Evolutionary conservation across 2,113 vertebrate species (phyloP).

Genomic region (Kobus ellipsiprymnus): DNA sequence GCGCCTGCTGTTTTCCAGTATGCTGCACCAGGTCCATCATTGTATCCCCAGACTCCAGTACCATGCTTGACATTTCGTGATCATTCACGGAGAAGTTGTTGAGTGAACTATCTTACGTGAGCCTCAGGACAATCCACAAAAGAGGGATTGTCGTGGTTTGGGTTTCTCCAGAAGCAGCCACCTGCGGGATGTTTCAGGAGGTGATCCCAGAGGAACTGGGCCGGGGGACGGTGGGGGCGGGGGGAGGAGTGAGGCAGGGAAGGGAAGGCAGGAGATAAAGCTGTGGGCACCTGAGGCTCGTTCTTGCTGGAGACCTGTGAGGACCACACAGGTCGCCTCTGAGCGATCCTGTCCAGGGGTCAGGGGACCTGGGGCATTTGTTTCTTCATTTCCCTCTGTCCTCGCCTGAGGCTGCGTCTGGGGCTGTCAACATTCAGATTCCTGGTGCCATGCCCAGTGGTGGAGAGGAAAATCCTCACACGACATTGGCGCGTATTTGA

Average conservation of each 20-base stretch:
- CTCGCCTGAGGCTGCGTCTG: background rate
- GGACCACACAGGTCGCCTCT: background rate
- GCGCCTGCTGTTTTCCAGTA: background rate
- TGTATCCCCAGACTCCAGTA: fast-evolving
- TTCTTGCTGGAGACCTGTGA: background rate
- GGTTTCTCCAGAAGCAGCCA: background rate
- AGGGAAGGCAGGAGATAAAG: background rate
- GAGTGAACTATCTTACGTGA: background rate
- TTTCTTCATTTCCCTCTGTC: background rate
- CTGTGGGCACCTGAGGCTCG: background rate
- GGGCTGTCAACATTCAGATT: background rate
- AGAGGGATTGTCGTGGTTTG: background rate
- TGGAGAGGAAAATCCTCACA: background rate
- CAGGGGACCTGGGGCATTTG: background rate
- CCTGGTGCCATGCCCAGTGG: fast-evolving
- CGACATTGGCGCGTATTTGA: fast-evolving
- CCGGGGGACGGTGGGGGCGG: fast-evolving
- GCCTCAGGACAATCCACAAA: background rate
- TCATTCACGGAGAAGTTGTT: background rate
- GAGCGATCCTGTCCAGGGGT: background rate
- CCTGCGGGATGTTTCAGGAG: background rate
- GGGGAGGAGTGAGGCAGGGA: background rate
- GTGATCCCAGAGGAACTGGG: background rate
- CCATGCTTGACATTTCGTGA: background rate
- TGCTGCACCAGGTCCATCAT: background rate